phyloP scores from a whole-genome alignment of 2,113 vertebrate genomes.

The Rynchops niger region DNA sequence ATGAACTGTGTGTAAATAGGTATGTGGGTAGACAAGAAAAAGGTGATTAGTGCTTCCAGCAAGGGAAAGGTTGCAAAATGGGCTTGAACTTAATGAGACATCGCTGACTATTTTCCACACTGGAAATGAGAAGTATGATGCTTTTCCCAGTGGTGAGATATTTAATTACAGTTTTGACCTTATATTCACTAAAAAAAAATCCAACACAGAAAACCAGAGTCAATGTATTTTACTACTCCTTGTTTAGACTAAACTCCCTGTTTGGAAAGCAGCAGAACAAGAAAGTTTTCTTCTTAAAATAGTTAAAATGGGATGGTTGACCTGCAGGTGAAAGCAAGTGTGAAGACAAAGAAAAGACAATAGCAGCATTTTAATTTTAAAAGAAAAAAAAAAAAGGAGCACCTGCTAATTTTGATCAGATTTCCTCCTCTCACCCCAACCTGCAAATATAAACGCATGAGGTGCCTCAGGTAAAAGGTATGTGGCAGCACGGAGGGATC shows the following conservation, averaged over 20 bases:
- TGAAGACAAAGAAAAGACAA: conserved; percentile 28
- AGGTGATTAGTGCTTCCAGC: conserved; percentile 19
- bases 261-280: neutral
- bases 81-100: conserved; percentile 23
- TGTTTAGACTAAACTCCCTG: neutral
- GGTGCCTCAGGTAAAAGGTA: conserved; percentile 50
- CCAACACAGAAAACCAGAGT: neutral
- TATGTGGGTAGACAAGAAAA: neutral
- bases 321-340: conserved; percentile 46
- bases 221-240: neutral
- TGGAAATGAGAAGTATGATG: conserved; percentile 42
- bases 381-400: neutral
- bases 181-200: conserved; percentile 19
- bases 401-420: conserved; percentile 64
- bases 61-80: conserved; percentile 35
- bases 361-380: conserved; percentile 29
- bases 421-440: conserved; percentile 43
- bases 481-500: conserved; percentile 20
- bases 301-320: neutral
- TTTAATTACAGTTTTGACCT: conserved; percentile 52
- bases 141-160: conserved; percentile 44
- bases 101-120: neutral
- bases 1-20: conserved; percentile 1
- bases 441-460: conserved; percentile 59
- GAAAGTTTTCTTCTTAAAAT: conserved; percentile 22